Conservation (phyloP, 2,113 vertebrate genomes). For the Rhegmatorhina hoffmannsi region DNA sequence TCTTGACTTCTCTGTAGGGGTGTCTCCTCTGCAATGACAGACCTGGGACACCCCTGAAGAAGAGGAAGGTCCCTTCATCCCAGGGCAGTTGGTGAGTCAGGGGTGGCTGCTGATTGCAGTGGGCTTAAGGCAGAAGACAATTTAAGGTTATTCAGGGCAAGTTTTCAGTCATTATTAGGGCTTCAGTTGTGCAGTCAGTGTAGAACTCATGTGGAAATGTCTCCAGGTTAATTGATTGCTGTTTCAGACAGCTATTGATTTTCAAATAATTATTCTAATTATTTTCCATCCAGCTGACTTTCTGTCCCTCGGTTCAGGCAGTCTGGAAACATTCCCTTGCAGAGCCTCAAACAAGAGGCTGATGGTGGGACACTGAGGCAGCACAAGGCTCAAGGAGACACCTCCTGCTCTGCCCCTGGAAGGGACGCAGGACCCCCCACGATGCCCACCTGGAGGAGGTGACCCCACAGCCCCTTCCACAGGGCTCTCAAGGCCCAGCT, state of each 20-base stretch:
- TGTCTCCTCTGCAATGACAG: background rate
- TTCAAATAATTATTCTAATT: slow-evolving; percentile 44
- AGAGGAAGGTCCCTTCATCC: background rate
- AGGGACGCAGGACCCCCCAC: background rate
- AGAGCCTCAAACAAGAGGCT: background rate
- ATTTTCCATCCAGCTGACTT: background rate
- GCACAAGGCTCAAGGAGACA: background rate
- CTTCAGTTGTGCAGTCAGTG: background rate
- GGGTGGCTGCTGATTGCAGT: background rate
- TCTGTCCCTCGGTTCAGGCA: background rate
- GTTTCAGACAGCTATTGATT: slow-evolving; percentile 42
- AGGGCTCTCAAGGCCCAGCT: background rate
- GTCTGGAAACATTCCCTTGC: background rate
- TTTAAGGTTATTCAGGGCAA: background rate
- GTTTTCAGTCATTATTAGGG: background rate
- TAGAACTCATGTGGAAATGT: background rate
- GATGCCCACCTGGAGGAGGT: background rate
- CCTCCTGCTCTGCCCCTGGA: background rate
- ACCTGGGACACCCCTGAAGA: background rate
- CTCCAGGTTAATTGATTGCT: slow-evolving; percentile 19
- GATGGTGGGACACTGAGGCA: background rate
- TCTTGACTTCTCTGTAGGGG: background rate
- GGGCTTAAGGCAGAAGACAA: background rate
- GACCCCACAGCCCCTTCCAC: background rate
- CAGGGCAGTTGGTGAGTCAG: background rate